These are phyloP conservation scores for Andrena marginata DNA, from an alignment of 2,888 invertebrate genomes.

Conservation along the genomic window DNA sequence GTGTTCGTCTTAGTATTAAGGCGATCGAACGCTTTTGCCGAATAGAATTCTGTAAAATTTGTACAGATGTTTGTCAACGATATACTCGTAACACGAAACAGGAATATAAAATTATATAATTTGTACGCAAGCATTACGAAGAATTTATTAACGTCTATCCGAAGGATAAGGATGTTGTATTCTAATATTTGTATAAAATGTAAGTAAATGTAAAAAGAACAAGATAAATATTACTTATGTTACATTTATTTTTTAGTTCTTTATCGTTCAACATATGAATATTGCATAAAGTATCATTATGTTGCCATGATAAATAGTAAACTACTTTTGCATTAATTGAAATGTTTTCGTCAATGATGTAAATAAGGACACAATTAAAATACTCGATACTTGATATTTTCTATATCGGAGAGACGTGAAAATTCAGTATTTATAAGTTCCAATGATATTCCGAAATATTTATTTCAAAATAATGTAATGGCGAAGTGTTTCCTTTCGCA, in stretches of 20 bases:
- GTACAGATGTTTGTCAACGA: conserved; percentile 59
- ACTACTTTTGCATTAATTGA: conserved; percentile 33
- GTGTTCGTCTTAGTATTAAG: conserved; percentile 41
- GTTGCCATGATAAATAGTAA: conserved; percentile 74
- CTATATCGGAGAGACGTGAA: conserved; percentile 38
- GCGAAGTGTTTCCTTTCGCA: conserved; percentile 33
- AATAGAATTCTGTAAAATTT: conserved; percentile 60
- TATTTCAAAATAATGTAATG: conserved; percentile 32
- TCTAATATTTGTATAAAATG: conserved; percentile 59
- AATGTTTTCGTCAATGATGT: conserved; percentile 54
- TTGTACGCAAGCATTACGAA: conserved; percentile 24
- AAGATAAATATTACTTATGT: conserved; percentile 52
- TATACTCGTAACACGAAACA: conserved; percentile 57
- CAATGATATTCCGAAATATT: conserved; percentile 41
- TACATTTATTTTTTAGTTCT: conserved; percentile 37
- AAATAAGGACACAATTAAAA: conserved; percentile 69
- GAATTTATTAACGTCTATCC: conserved; percentile 32
- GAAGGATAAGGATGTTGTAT: conserved; percentile 46
- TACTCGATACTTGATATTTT: conserved; percentile 72
- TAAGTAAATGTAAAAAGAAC: conserved; percentile 53
- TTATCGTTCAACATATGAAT: conserved; percentile 48
- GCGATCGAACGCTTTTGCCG: conserved; percentile 41
- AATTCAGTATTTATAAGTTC: conserved; percentile 53
- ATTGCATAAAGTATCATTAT: conserved; percentile 44
- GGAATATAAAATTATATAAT: conserved; percentile 30